Evolutionary conservation across 2,888 invertebrate genomes (phyloP).

Genomic region (Chrysotoxum bicinctum): DNA sequence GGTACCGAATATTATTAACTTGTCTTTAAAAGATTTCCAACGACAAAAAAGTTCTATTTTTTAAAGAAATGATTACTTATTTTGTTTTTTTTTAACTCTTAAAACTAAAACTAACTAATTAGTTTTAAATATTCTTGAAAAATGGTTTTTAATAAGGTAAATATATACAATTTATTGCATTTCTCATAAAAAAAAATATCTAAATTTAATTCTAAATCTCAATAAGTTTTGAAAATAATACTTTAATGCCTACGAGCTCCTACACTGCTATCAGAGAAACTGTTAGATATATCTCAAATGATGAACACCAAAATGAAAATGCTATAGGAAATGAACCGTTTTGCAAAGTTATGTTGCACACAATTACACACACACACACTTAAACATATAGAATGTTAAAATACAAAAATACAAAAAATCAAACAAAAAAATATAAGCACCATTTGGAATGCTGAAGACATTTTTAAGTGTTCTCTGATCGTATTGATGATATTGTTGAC

Average conservation of each 20-base stretch:
- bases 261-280: conserved; percentile 36
- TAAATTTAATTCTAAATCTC: too few species aligned
- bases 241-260: neutral
- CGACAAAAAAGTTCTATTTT: too few species aligned
- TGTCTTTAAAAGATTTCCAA: too few species aligned
- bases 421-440: conserved; percentile 73
- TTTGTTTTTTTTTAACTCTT: too few species aligned
- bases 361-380: conserved; percentile 31
- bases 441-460: conserved; percentile 74
- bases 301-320: neutral
- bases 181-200: too few species aligned
- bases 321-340: neutral
- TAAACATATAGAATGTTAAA: conserved; percentile 27
- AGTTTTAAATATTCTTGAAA: too few species aligned
- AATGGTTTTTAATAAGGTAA: too few species aligned
- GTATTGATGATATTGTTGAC: conserved; percentile 73
- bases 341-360: neutral
- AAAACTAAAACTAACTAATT: too few species aligned
- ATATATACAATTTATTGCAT: too few species aligned
- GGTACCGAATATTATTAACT: too few species aligned
- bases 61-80: too few species aligned
- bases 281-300: conserved; percentile 2
- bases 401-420: conserved; percentile 65
- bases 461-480: conserved; percentile 74
- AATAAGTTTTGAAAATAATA: too few species aligned